Evolutionary conservation across 2,888 invertebrate species (phyloP).

Genomic region (Leucania comma): DNA sequence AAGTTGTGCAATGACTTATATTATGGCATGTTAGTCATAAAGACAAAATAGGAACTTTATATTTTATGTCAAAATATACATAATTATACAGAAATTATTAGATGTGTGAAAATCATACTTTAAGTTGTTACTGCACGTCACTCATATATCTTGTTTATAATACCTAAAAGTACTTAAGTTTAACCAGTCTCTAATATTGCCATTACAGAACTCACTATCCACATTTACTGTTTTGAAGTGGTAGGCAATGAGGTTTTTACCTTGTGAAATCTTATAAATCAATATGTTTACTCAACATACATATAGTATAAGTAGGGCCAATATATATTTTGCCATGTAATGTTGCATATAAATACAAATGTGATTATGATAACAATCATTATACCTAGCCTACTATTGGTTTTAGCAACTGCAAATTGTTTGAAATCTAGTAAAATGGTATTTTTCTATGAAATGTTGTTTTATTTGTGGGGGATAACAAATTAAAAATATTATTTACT

Average conservation of each 20-base stretch:
- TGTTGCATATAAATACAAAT: slow-evolving; percentile 44
- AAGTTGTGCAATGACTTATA: slow-evolving; percentile 2
- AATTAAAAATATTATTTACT: slow-evolving; percentile 24
- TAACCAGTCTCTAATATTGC: background rate
- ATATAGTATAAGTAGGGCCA: slow-evolving; percentile 5
- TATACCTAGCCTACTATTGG: slow-evolving; percentile 33
- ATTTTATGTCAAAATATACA: slow-evolving; percentile 13
- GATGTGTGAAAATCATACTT: slow-evolving; percentile 20
- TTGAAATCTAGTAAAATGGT: slow-evolving; percentile 66
- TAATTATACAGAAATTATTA: slow-evolving; percentile 3
- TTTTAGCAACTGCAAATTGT: slow-evolving; percentile 58
- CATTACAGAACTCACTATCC: background rate
- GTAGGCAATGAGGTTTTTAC: slow-evolving; percentile 15
- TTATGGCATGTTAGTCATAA: background rate
- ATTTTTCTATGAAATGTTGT: slow-evolving; percentile 66
- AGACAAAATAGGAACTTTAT: slow-evolving; percentile 8
- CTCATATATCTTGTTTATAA: slow-evolving; percentile 4
- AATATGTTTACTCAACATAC: slow-evolving; percentile 14
- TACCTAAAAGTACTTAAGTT: slow-evolving; percentile 47
- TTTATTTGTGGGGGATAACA: slow-evolving; percentile 51
- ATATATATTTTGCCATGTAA: slow-evolving; percentile 38
- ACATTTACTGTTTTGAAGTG: slow-evolving; percentile 8
- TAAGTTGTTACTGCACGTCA: background rate
- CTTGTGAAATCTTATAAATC: slow-evolving; percentile 8
- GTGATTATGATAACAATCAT: slow-evolving; percentile 49